Percentiles rank a stretch among this genome's conserved stretches.
Conservation (phyloP, 2,888 invertebrate genomes). For the Cordilura impudica region DNA sequence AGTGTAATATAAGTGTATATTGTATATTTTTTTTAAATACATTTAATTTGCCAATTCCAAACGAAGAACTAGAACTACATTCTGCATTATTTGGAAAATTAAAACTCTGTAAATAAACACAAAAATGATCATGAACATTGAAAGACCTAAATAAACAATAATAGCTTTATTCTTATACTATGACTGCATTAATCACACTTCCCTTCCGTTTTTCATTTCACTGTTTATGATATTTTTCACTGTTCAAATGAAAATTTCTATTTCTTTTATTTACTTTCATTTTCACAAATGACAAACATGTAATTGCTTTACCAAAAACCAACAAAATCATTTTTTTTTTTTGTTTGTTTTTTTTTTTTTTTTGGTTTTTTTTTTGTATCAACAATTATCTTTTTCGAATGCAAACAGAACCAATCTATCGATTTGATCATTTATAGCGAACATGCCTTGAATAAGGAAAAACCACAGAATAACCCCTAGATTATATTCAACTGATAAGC, state of each 20-base stretch:
- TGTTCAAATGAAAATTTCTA: background rate
- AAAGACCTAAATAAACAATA: background rate
- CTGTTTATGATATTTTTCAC: background rate
- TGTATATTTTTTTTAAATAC: conserved; percentile 12
- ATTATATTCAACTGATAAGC: conserved; percentile 42
- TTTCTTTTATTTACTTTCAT: background rate
- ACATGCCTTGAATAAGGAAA: background rate
- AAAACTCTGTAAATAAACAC: background rate
- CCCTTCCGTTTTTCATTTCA: background rate
- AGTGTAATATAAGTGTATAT: too few relatives aligned
- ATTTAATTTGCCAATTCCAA: conserved; percentile 53
- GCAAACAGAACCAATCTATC: background rate
- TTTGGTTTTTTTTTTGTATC: too few relatives aligned
- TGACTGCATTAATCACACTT: background rate
- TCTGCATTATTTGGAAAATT: background rate
- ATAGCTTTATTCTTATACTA: background rate
- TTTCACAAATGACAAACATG: background rate
- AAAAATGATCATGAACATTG: background rate
- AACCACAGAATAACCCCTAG: conserved; percentile 5
- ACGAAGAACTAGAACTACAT: conserved; percentile 29
- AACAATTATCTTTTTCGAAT: background rate
- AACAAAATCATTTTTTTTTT: background rate
- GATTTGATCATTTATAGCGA: background rate
- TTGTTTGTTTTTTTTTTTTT: too few relatives aligned
- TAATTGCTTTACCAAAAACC: background rate